Percentiles rank a stretch among this genome's conserved stretches.
phyloP scores from a whole-genome alignment of 2,113 vertebrate species.

The Pampusana beccarii region DNA sequence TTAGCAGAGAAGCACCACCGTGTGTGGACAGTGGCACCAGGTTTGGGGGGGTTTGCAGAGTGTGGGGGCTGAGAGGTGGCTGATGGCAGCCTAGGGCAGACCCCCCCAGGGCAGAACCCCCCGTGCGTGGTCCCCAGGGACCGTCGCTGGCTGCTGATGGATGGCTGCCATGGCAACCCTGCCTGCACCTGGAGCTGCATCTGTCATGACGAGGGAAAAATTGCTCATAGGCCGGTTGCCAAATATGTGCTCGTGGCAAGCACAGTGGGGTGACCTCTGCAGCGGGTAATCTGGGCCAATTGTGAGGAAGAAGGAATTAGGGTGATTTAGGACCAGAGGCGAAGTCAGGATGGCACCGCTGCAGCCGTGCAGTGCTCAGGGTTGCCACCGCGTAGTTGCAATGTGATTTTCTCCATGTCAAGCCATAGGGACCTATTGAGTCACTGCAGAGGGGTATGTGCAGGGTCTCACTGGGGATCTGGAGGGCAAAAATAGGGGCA shows the following conservation, averaged over 20 bases:
- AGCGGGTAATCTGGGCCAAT: not conserved
- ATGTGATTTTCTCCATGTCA: accelerated
- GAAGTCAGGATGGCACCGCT: accelerated
- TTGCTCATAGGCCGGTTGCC: not conserved
- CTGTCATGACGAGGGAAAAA: not conserved
- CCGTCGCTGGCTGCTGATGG: not conserved
- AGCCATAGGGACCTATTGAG: accelerated
- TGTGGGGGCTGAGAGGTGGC: not conserved
- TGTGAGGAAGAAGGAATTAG: not conserved
- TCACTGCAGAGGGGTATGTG: not conserved
- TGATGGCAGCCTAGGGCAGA: not conserved
- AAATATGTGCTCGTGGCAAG: not conserved
- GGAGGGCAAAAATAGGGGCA: not conserved
- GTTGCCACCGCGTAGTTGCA: not conserved
- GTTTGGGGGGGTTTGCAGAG: not conserved
- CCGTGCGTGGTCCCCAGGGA: not conserved
- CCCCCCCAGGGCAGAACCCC: not conserved
- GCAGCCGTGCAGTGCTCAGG: accelerated
- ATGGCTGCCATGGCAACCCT: constrained; percentile 59
- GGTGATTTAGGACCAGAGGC: not conserved
- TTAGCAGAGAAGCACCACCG: not conserved
- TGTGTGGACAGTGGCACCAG: not conserved
- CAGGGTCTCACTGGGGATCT: not conserved
- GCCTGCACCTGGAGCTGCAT: not conserved
- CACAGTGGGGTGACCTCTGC: not conserved